Evolutionary conservation across 2,113 vertebrate genomes (phyloP).

Genomic region (Nothobranchius kuhntae): DNA sequence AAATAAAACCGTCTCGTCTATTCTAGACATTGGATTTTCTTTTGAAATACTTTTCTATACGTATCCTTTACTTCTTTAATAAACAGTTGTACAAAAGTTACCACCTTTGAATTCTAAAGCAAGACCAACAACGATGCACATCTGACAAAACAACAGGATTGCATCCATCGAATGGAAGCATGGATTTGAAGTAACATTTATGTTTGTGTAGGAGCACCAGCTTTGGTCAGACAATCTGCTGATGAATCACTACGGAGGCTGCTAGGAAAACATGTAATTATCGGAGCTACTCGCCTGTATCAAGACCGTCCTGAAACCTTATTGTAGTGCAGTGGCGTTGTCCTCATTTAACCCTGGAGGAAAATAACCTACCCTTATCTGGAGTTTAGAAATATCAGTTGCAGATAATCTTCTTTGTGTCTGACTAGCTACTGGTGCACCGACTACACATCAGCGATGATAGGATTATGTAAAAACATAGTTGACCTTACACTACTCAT

Average conservation of each 20-base stretch:
- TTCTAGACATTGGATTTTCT: too few relatives aligned
- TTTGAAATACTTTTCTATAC: too few relatives aligned
- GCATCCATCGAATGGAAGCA: too few relatives aligned
- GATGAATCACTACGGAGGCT: slow-evolving; percentile 1
- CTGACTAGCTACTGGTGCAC: not conserved
- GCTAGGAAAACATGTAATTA: slow-evolving; percentile 15
- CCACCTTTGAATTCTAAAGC: too few relatives aligned
- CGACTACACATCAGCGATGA: not conserved
- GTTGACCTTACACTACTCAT: not conserved
- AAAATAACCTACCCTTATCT: not conserved
- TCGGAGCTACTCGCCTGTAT: not conserved
- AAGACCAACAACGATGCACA: too few relatives aligned
- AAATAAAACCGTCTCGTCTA: too few relatives aligned
- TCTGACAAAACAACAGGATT: too few relatives aligned
- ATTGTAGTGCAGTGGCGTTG: not conserved
- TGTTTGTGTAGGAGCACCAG: too few relatives aligned
- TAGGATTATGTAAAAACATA: not conserved
- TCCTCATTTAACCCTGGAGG: slow-evolving; percentile 5
- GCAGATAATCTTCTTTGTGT: not conserved
- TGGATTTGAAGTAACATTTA: too few relatives aligned
- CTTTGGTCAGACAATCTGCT: not conserved
- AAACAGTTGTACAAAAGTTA: too few relatives aligned
- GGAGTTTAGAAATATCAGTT: not conserved
- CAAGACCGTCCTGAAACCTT: not conserved
- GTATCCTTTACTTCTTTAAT: too few relatives aligned